Conservation (phyloP, 2,797 vertebrate genomes). For the Halcyon leucocephala region DNA sequence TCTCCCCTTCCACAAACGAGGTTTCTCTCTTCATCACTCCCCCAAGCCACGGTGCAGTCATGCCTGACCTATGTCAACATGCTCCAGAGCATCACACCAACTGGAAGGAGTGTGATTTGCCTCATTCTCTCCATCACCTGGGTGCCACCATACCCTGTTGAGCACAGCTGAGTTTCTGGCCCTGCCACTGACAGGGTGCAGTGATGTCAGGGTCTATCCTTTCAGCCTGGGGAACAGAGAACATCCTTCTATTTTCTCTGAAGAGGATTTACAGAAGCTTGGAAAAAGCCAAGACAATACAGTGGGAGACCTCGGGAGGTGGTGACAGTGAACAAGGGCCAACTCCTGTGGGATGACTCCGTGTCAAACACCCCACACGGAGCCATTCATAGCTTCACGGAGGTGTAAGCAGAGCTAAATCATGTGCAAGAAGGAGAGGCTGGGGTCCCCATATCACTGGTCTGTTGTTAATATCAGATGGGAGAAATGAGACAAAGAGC, state of each 20-base stretch:
- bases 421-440: not conserved
- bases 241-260: not conserved
- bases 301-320: not conserved
- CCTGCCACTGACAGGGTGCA: not conserved
- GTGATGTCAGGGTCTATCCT: fast-evolving
- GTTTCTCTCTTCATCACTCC: not conserved
- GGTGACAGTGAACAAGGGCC: not conserved
- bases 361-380: not conserved
- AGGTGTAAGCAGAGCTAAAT: not conserved
- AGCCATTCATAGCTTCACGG: not conserved
- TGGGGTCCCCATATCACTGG: not conserved
- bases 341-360: not conserved
- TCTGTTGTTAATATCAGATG: not conserved
- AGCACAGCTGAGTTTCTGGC: not conserved
- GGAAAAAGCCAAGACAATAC: not conserved
- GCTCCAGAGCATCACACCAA: not conserved
- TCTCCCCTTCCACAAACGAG: not conserved
- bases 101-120: fast-evolving
- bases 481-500: not conserved
- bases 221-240: not conserved
- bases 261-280: not conserved
- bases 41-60: not conserved
- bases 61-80: not conserved
- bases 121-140: not conserved
- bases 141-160: not conserved